A percentile compares a stretch with the other conserved stretches of the same genome.
phyloP scores from a whole-genome alignment of 2,113 vertebrate genomes.

The Neolamprologus tretocephalus region DNA sequence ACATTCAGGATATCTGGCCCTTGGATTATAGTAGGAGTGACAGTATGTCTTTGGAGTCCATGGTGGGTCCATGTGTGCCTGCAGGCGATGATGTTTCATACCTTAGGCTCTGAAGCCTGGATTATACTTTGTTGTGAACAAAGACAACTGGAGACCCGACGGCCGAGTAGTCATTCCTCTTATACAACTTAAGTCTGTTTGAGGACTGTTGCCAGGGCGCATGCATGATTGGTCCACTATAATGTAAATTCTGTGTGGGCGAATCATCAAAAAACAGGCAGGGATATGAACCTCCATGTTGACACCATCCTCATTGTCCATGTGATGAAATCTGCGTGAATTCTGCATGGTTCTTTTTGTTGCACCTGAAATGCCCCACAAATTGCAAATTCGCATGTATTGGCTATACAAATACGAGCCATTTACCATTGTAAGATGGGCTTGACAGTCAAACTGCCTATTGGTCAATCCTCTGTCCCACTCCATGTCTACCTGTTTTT shows the following conservation, averaged over 20 bases:
- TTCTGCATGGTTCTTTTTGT: background rate
- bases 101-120: background rate
- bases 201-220: rapidly evolving
- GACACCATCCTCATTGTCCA: background rate
- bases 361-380: background rate
- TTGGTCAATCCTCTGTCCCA: background rate
- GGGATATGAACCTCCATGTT: background rate
- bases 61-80: background rate
- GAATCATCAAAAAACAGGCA: background rate
- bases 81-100: background rate
- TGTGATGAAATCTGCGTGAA: background rate
- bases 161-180: background rate
- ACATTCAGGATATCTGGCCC: background rate
- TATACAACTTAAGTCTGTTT: background rate
- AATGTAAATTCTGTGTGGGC: background rate
- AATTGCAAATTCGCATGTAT: background rate
- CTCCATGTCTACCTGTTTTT: background rate
- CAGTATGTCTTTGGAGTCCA: background rate
- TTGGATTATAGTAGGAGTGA: background rate
- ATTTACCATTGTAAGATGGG: background rate
- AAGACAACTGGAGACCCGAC: background rate
- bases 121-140: background rate
- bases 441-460: background rate
- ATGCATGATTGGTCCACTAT: background rate
- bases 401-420: rapidly evolving